Percentiles rank a stretch among this genome's conserved stretches.
Conservation (phyloP, 2,888 invertebrate species). For the Ptilodon capucinus region DNA sequence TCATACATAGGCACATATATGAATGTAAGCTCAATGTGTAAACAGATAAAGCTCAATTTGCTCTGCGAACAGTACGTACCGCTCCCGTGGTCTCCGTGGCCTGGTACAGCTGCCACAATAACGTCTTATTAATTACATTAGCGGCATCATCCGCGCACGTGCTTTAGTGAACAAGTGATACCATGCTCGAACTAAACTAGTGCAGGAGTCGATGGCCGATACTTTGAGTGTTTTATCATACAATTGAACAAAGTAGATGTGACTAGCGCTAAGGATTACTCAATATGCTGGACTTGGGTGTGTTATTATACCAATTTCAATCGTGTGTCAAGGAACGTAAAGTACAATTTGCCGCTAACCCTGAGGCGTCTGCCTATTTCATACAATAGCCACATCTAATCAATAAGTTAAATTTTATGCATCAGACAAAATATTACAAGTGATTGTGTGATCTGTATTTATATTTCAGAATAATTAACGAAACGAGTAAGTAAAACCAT, state of each 20-base stretch:
- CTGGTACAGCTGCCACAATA: constrained; percentile 81
- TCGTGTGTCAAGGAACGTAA: no score
- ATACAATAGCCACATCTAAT: no score
- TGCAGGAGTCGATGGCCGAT: constrained; percentile 10
- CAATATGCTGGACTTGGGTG: no score
- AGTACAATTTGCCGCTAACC: no score
- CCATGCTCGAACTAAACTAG: background rate
- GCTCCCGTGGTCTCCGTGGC: constrained; percentile 75
- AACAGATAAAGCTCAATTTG: constrained; percentile 41
- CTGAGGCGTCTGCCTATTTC: no score
- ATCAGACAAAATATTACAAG: no score
- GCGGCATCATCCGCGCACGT: constrained; percentile 40
- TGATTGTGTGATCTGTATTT: no score
- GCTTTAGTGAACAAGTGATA: constrained; percentile 14
- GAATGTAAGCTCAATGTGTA: constrained; percentile 29
- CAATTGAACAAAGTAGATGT: constrained; percentile 24
- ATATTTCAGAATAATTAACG: no score
- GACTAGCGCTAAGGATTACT: no score
- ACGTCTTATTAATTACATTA: constrained; percentile 72
- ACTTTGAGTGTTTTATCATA: constrained; percentile 13
- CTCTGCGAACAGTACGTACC: constrained; percentile 66
- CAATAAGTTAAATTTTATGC: no score
- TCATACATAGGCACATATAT: constrained; percentile 7
- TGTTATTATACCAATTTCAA: no score
- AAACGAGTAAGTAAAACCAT: no score